A percentile compares a stretch with the other conserved stretches of the same genome.
phyloP scores from a whole-genome alignment of 2,888 invertebrate species.

The Drosophila nigricruria region DNA sequence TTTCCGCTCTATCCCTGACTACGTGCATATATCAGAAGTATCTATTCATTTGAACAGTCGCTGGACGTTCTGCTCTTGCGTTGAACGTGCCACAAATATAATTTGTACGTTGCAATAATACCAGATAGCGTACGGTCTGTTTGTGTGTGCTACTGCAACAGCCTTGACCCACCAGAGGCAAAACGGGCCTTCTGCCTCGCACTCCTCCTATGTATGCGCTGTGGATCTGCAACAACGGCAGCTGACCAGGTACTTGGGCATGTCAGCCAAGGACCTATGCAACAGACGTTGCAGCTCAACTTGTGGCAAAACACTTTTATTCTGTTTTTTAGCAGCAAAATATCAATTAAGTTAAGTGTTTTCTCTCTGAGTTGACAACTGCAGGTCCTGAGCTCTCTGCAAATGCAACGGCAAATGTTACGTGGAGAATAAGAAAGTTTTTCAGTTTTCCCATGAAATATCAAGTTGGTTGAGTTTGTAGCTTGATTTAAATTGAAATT shows the following conservation, averaged over 20 bases:
- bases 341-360: conserved; percentile 61
- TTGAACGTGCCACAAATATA: conserved; percentile 21
- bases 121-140: conserved; percentile 19
- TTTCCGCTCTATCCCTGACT: not conserved
- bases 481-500: not conserved
- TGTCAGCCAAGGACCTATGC: conserved; percentile 28
- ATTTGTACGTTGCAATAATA: conserved; percentile 35
- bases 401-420: not conserved
- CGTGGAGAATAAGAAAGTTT: not conserved
- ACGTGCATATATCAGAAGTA: not conserved
- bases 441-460: too few relatives aligned
- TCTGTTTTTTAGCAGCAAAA: conserved; percentile 31
- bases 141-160: conserved; percentile 35
- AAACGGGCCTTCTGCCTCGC: not conserved
- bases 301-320: conserved; percentile 10
- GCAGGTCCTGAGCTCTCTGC: not conserved
- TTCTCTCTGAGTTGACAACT: conserved; percentile 11
- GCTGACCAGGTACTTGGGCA: conserved; percentile 40
- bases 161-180: conserved; percentile 62
- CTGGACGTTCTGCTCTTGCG: not conserved
- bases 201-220: conserved; percentile 1
- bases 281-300: conserved; percentile 27
- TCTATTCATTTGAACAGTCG: conserved; percentile 2
- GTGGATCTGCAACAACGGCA: conserved; percentile 9
- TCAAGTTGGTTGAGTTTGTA: not conserved